Evolutionary conservation across 2,888 invertebrate species (phyloP).

Genomic region (Lordiphosa fenestrarum): DNA sequence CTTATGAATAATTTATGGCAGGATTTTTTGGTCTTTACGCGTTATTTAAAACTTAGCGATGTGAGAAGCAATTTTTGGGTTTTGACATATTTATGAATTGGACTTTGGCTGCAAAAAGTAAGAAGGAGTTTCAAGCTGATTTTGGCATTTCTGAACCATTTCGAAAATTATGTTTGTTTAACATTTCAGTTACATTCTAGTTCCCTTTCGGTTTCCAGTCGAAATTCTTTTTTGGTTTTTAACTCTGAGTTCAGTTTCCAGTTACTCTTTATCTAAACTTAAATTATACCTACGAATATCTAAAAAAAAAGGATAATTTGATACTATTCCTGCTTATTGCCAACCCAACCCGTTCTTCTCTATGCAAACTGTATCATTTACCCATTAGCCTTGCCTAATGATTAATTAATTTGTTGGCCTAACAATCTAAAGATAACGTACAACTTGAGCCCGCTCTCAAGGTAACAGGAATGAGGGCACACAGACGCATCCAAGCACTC

Average conservation of each 20-base stretch:
- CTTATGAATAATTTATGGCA: conserved; percentile 54
- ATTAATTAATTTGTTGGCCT: conserved; percentile 42
- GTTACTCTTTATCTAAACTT: too few species aligned
- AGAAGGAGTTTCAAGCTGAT: too few species aligned
- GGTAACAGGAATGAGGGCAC: conserved; percentile 14
- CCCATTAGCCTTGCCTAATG: conserved; percentile 32
- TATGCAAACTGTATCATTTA: conserved; percentile 19
- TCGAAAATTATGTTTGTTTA: too few species aligned
- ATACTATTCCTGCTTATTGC: neutral
- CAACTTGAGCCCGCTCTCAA: conserved; percentile 13
- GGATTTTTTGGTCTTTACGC: conserved; percentile 29
- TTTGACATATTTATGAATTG: conserved; percentile 2
- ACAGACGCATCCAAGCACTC: conserved; percentile 6
- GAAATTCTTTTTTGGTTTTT: too few species aligned
- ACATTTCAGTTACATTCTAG: too few species aligned
- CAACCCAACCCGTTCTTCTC: too few species aligned
- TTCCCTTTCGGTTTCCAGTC: too few species aligned
- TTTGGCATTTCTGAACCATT: too few species aligned
- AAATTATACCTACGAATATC: too few species aligned
- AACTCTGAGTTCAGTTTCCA: too few species aligned
- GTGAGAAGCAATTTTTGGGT: neutral
- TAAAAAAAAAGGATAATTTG: too few species aligned
- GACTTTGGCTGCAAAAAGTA: neutral
- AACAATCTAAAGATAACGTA: conserved; percentile 25
- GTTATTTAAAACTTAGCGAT: conserved; percentile 20